Conservation (phyloP, 2,888 invertebrate species). For the Axea sp. region DNA sequence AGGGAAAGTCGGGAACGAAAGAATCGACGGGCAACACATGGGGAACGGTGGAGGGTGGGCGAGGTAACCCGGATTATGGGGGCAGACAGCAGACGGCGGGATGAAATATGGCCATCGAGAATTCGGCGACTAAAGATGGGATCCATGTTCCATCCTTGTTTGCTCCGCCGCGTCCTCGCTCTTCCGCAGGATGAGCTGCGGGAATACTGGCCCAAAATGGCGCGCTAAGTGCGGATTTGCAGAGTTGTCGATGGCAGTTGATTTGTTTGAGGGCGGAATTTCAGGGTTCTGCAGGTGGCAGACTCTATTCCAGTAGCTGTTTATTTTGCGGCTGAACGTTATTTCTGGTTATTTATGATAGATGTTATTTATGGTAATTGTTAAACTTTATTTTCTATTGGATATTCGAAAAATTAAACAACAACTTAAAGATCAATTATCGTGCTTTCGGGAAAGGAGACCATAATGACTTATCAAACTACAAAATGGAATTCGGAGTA, state of each 20-base stretch:
- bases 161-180: not conserved
- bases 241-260: not conserved
- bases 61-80: not conserved
- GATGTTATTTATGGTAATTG: not conserved
- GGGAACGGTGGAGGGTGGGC: not conserved
- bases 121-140: too few species aligned
- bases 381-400: too few species aligned
- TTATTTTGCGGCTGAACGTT: not conserved
- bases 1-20: conserved; percentile 37
- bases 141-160: not conserved
- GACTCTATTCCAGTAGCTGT: not conserved
- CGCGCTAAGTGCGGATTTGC: conserved; percentile 21
- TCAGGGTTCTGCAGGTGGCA: not conserved
- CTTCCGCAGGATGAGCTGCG: conserved; percentile 14
- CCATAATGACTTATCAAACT: too few species aligned
- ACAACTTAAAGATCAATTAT: too few species aligned
- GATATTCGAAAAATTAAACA: too few species aligned
- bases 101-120: too few species aligned
- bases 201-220: conserved; percentile 51
- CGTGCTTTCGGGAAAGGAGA: too few species aligned
- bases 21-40: conserved; percentile 12
- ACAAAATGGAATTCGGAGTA: too few species aligned
- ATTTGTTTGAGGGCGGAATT: not conserved
- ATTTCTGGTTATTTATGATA: too few species aligned
- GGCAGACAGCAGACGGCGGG: not conserved